Conservation (phyloP, 2,888 invertebrate species). For the Hylaea fasciaria region DNA sequence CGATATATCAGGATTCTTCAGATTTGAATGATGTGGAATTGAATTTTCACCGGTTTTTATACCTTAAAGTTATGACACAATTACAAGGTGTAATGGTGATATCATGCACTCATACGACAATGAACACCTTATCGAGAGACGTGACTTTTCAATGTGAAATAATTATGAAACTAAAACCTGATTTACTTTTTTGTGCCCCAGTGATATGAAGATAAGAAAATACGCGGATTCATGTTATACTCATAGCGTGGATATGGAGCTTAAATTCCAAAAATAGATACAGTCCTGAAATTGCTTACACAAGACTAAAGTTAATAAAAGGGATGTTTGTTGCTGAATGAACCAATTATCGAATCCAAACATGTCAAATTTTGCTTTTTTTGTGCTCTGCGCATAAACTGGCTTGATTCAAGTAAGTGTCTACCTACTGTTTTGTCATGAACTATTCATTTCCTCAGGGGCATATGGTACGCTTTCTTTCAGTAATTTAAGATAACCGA, state of each 20-base stretch:
- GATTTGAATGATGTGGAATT: constrained; percentile 9
- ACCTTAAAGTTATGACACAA: constrained; percentile 8
- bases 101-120: background rate
- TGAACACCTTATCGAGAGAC: background rate
- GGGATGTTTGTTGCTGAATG: too few relatives aligned
- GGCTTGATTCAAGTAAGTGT: constrained; percentile 52
- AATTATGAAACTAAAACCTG: background rate
- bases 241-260: too few relatives aligned
- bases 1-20: constrained; percentile 12
- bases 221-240: too few relatives aligned
- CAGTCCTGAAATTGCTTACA: too few relatives aligned
- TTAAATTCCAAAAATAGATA: too few relatives aligned
- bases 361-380: constrained; percentile 49
- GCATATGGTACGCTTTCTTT: too few relatives aligned
- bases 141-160: background rate
- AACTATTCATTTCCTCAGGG: too few relatives aligned
- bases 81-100: background rate
- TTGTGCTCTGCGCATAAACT: constrained; percentile 50
- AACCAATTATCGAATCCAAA: background rate
- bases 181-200: background rate
- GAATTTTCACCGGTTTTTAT: constrained; percentile 3
- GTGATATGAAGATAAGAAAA: too few relatives aligned
- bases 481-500: too few relatives aligned
- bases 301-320: too few relatives aligned
- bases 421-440: too few relatives aligned